A percentile compares a stretch with the other conserved stretches of the same genome.
phyloP scores from a whole-genome alignment of 2,888 invertebrate species.

The Xestia c-nigrum region DNA sequence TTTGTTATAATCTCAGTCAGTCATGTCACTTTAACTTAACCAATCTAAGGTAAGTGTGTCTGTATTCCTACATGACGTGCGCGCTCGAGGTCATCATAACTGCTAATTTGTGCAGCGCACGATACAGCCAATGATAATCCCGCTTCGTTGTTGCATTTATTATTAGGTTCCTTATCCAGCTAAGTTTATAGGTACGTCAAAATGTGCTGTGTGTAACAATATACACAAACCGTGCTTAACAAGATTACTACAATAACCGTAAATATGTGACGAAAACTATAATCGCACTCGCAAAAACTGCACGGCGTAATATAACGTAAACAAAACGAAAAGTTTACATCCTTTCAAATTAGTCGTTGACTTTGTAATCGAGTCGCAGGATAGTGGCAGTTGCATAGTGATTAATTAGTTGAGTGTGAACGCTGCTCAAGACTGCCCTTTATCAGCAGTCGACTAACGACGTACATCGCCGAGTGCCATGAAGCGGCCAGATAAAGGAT shows the following conservation, averaged over 20 bases:
- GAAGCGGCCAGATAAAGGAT: slow-evolving; percentile 83
- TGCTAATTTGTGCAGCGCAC: slow-evolving; percentile 30
- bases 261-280: slow-evolving; percentile 48
- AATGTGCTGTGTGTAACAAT: slow-evolving; percentile 20
- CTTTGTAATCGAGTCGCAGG: slow-evolving; percentile 28
- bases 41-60: slow-evolving; percentile 36
- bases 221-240: slow-evolving; percentile 39
- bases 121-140: slow-evolving; percentile 15
- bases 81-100: slow-evolving; percentile 11
- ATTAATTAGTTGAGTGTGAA: slow-evolving; percentile 68
- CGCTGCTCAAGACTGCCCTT: slow-evolving; percentile 70
- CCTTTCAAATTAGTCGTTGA: slow-evolving; percentile 12
- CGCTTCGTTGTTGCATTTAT: slow-evolving; percentile 8
- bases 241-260: slow-evolving; percentile 47
- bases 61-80: slow-evolving; percentile 2
- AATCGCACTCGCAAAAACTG: slow-evolving; percentile 54
- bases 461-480: slow-evolving; percentile 72
- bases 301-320: slow-evolving; percentile 67
- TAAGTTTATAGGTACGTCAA: slow-evolving; percentile 3
- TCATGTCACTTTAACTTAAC: slow-evolving; percentile 47
- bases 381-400: slow-evolving; percentile 38
- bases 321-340: slow-evolving; percentile 36
- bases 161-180: not conserved
- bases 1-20: slow-evolving; percentile 63
- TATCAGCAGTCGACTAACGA: slow-evolving; percentile 79